Percentiles rank a stretch among this genome's conserved stretches.
Evolutionary conservation across 2,888 invertebrate species (phyloP).

Genomic region (Diadegma fenestrale): DNA sequence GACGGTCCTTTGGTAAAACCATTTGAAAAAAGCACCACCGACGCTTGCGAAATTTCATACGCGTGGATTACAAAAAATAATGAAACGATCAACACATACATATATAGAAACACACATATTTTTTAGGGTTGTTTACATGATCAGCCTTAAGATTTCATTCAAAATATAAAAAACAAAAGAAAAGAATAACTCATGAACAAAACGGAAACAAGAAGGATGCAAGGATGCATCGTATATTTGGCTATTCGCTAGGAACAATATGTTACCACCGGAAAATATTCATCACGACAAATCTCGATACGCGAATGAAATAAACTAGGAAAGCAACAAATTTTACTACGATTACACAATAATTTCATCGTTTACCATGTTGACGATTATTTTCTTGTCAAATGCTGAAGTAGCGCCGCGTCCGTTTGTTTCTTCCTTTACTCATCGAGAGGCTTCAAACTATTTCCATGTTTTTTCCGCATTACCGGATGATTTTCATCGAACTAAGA

Average conservation of each 20-base stretch:
- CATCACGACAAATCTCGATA: conserved; percentile 35
- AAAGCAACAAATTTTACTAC: conserved; percentile 12
- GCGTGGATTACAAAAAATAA: conserved; percentile 41
- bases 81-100: conserved; percentile 74
- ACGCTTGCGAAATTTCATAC: conserved; percentile 43
- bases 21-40: neutral
- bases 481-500: conserved; percentile 61
- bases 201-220: conserved; percentile 52
- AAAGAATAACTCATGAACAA: conserved; percentile 45
- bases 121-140: conserved; percentile 85
- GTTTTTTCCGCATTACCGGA: conserved; percentile 62
- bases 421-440: conserved; percentile 69
- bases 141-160: conserved; percentile 84
- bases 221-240: conserved; percentile 75
- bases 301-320: conserved; percentile 31
- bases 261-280: conserved; percentile 67
- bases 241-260: conserved; percentile 74
- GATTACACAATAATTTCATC: conserved; percentile 63
- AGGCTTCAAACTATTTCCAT: conserved; percentile 70
- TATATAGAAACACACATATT: conserved; percentile 85
- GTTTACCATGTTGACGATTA: conserved; percentile 68
- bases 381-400: conserved; percentile 82
- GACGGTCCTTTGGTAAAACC: conserved; percentile 8
- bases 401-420: conserved; percentile 74
- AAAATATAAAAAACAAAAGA: conserved; percentile 76